Evolutionary conservation across 2,113 vertebrate genomes (phyloP).

Genomic region (Neoarius graeffei): DNA sequence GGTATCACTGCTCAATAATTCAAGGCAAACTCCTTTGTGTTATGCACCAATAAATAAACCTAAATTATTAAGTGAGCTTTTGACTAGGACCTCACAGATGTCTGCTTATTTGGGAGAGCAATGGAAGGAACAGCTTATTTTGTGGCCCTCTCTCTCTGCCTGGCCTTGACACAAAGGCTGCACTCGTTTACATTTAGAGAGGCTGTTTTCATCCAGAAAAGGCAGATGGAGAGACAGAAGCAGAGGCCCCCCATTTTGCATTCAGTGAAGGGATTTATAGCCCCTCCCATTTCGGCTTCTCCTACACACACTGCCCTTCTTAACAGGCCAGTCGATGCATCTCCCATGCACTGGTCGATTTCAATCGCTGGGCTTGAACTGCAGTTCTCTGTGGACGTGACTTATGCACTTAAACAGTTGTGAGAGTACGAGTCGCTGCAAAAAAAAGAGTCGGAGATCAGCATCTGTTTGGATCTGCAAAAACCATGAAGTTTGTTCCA

Average conservation of each 20-base stretch:
- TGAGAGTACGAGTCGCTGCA: background rate
- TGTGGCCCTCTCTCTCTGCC: background rate
- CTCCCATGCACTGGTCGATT: slow-evolving; percentile 9
- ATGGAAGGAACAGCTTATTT: slow-evolving; percentile 8
- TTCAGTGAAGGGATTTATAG: slow-evolving; percentile 15
- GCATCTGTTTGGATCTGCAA: slow-evolving; percentile 26
- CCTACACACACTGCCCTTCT: slow-evolving; percentile 21
- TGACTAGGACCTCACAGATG: slow-evolving; percentile 8
- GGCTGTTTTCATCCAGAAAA: slow-evolving; percentile 25
- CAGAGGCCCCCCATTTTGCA: background rate
- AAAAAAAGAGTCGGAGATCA: slow-evolving; percentile 5
- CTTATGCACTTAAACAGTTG: slow-evolving; percentile 24
- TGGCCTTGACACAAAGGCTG: slow-evolving; percentile 42
- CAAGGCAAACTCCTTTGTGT: slow-evolving; percentile 22
- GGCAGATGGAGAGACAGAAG: slow-evolving; percentile 1
- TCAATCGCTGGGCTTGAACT: slow-evolving; percentile 12
- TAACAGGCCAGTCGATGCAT: slow-evolving; percentile 16
- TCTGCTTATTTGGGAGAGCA: slow-evolving; percentile 7
- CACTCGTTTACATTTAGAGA: slow-evolving; percentile 34
- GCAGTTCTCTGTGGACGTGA: slow-evolving; percentile 14
- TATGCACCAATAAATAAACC: slow-evolving; percentile 36
- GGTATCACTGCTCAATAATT: slow-evolving; percentile 33
- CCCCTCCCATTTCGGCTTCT: slow-evolving; percentile 15
- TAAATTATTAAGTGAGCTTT: slow-evolving; percentile 27
- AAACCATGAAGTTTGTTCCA: background rate